Evolutionary conservation across 1,140 invertebrate species (phyloP), one percentile per base, ranked within the genome.

Genomic region (Ephestia elutella): DNA sequence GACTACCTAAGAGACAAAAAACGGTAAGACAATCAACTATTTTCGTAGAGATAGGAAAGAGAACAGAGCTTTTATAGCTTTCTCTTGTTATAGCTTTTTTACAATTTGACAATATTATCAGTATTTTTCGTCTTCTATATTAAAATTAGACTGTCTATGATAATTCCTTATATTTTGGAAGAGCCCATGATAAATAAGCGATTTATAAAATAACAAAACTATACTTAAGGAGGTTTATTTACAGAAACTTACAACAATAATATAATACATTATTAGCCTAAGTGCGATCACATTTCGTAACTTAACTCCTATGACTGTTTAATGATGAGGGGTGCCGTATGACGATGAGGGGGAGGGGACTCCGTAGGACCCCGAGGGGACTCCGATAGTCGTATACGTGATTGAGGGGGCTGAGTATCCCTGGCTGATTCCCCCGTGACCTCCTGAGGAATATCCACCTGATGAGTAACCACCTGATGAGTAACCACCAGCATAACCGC

Each of bases 161-260:
- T n/a, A n/a, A n/a, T n/a, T n/a, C n/a, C n/a, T n/a, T n/a, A n/a
- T n/a, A n/a, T n/a, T n/a, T n/a, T n/a, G n/a, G n/a, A n/a, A n/a
- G n/a, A n/a, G n/a, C n/a, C n/a, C n/a, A n/a, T n/a, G n/a, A n/a
- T n/a, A n/a, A n/a, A n/a, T n/a, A n/a, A n/a, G n/a, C 21, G 21
- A 25, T 25, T 25, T 25, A 49, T 30, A 62, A 70, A 59, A 57
- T 54, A 60, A 59, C 57, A 30, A 54, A 48, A 56, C 49, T 77
- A 82, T 72, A 82, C 80, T 75, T 80, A 85, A 74, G 70, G 73
- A 75, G 72, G 56, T 87, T 83, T 87, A 86, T 86, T 86, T 85
- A 87, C 82, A 87, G 82, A 87, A 85, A 81, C 80, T 84, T 85
- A 85, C 65, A 81, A 75, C 68, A 84, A 85, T 77, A 82, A 85